Evolutionary conservation across 1,140 invertebrate species (phyloP), one percentile per base, ranked within the genome.

Genomic region (Sipha flava): DNA sequence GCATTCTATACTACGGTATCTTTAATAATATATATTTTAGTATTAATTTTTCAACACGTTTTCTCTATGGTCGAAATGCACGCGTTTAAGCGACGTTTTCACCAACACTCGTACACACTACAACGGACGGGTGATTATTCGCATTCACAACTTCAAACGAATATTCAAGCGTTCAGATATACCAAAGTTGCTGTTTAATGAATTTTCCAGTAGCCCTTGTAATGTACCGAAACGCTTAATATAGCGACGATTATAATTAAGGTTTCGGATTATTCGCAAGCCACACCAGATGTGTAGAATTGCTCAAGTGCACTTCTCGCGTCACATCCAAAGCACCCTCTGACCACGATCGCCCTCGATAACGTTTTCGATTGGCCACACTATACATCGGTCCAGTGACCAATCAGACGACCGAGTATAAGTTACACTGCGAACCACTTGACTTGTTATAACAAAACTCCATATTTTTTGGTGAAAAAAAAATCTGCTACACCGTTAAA

Each of bases 271-370:
- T 34, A 12, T 40, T 40, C 2, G 34, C 62, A 12, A 66, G 21
- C 10, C 70, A n/a, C 70, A 21, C 70, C 70, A 37, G 70, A 54
- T 73, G 70, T 21, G n/a, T 31, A 14, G 29, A 73, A 73, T 49
- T 45, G 29, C 37, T 73, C n/a, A n/a, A 73, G 70, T 54, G 70
- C 49, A 34, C 70, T 37, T n/a, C n/a, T n/a, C n/a, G n/a, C n/a
- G 62, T 62, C 40, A 4, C 66, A 10, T 1, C 18, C 45, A 49
- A 23, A 1, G n/a, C 40, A 52, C 70, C 47, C 70, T 73, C 26
- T 54, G 47, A n/a, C n/a, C 70, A 59, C 37, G n/a, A 54, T 54
- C 47, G 4, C 70, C 70, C 31, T n/a, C 70, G 47, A 34, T 52
- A 73, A n/a, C n/a, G 47, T 49, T 54, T 31, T 73, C n/a, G 31